Conservation (phyloP, 2,113 vertebrate genomes). For the Struthidea cinerea region DNA sequence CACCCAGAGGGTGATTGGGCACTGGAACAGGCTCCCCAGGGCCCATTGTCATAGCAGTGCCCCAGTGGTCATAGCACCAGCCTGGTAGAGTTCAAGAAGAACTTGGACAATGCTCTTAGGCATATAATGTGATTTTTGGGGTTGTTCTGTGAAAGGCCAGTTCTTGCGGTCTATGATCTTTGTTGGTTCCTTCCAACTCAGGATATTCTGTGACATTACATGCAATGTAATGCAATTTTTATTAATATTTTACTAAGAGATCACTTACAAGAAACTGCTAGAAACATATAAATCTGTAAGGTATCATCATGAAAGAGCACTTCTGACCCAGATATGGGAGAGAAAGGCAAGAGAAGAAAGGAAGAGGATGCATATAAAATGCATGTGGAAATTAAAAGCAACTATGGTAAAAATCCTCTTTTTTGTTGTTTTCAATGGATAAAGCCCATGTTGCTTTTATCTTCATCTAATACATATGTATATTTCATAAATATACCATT, state of each 20-base stretch:
- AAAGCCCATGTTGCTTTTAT: neutral
- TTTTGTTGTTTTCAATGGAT: neutral
- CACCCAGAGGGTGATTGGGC: too few relatives aligned
- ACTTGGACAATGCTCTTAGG: neutral
- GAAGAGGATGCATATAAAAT: neutral
- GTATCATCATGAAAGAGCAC: neutral
- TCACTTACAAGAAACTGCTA: neutral
- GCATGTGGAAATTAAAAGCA: accelerated
- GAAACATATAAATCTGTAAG: neutral
- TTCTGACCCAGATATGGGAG: neutral
- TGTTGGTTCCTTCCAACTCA: neutral
- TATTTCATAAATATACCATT: neutral
- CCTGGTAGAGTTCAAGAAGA: neutral
- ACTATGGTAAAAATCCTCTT: neutral
- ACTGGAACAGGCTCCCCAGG: neutral
- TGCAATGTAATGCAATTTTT: neutral
- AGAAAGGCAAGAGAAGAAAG: neutral
- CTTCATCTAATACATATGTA: neutral
- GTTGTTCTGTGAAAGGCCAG: neutral
- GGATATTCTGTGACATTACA: neutral
- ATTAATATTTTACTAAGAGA: neutral
- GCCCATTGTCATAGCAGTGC: too few relatives aligned
- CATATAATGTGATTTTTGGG: neutral
- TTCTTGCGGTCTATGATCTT: neutral
- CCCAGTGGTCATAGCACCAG: neutral